Base-by-base conservation (phyloP, 2,888 invertebrate species). In the Trichacis sp. region DNA sequence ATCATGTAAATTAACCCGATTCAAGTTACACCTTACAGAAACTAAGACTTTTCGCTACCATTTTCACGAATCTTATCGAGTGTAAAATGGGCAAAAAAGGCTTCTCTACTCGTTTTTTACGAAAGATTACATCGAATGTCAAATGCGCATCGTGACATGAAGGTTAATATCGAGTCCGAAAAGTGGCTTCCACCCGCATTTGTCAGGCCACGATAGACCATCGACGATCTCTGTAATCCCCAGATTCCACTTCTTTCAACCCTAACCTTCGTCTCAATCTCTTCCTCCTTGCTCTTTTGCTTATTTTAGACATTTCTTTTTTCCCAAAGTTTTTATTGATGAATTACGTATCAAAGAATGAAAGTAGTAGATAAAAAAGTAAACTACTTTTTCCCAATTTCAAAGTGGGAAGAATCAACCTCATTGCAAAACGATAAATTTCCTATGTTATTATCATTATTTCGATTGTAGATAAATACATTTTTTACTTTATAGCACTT, bases 161-260 rank as follows among this genome's bases (percentile, higher is more conserved):
- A 33, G 33, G 33, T 33, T 33, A 33, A 33, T 33, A 33, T 33
- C 33, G 33, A 33, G 33, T 33, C 33, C 33, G 33, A 33, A 33
- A 11, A 33, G 33, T 33, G 33, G 33, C 33, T 33, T 33, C 33
- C 33, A 5, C 11, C n/a, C 11, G 33, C n/a, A 33, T 33, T 33
- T 33, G 33, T n/a, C n/a, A 33, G n/a, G n/a, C 33, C 24, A 8
- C 24, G 24, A 24, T 24, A 24, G 8, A 24, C 24, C 33, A 33
- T 33, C 33, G n/a, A 33, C 33, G 33, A 33, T 33, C 33, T 24
- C 24, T 24, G 24, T 8, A 3, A 8, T 24, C 24, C 24, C 24
- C 4, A 24, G 24, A 24, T 3, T 8, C 24, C 3, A 24, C 24
- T 24, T 24, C 8, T 24, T 24, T 8, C 33, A n/a, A 33, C 2